Percentiles rank a stretch among this genome's conserved stretches.
Evolutionary conservation across 2,797 vertebrate species (phyloP).

Genomic region (Otus scops): DNA sequence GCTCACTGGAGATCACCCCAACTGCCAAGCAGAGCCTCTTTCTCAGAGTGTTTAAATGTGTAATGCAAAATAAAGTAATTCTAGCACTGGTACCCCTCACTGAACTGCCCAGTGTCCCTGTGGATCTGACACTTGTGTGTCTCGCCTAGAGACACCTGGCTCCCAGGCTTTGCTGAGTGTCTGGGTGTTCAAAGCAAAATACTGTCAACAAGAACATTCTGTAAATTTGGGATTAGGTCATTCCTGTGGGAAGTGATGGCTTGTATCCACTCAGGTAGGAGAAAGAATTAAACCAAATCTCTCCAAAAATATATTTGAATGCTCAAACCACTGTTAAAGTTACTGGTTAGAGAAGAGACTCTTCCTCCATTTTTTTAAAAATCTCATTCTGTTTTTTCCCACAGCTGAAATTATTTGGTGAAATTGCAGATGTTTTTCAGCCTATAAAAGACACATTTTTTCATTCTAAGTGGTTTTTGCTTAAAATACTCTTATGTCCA

Average conservation of each 20-base stretch:
- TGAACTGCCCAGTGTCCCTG: not conserved
- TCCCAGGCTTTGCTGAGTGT: not conserved
- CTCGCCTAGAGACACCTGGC: not conserved
- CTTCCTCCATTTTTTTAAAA: not conserved
- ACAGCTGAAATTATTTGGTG: not conserved
- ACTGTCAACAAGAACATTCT: not conserved
- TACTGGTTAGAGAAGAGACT: not conserved
- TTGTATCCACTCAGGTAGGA: not conserved
- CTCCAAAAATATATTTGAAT: not conserved
- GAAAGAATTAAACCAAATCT: not conserved
- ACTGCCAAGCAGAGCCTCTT: not conserved
- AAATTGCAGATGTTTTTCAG: not conserved
- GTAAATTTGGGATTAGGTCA: not conserved
- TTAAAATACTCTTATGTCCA: not conserved
- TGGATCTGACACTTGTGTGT: not conserved
- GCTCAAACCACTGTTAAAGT: not conserved
- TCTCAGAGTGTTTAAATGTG: not conserved
- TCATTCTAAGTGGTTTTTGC: not conserved
- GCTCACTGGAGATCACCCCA: not conserved
- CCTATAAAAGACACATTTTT: not conserved
- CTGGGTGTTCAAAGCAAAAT: not conserved
- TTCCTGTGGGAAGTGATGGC: not conserved
- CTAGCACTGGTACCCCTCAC: not conserved
- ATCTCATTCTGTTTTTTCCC: not conserved
- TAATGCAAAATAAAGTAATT: not conserved